Conservation (phyloP, 2,113 vertebrate genomes). For the human (Homo sapiens) region GRCh38 chr17:2176001-2176500, state of each 20-base stretch:
- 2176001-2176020: neutral
- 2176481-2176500: conserved; percentile 38
- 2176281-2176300: neutral
- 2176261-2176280: conserved; percentile 27
- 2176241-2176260: conserved; percentile 23
- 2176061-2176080: conserved; percentile 40
- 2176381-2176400: conserved; percentile 37
- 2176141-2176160: neutral
- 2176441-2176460: conserved; percentile 36
- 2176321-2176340: neutral
- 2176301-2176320: conserved; percentile 19
- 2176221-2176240: conserved; percentile 42
- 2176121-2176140: neutral
- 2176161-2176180: conserved; percentile 18
- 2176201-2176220: conserved; percentile 36
- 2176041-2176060: conserved; percentile 3
- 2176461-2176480: neutral
- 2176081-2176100: conserved; percentile 9
- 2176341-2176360: neutral
- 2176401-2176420: neutral
- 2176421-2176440: conserved; percentile 18
- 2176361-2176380: conserved; percentile 13
- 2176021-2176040: conserved; percentile 23
- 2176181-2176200: conserved; percentile 52
- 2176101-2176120: conserved; percentile 45